phyloP scores from a whole-genome alignment of 2,888 invertebrate genomes.

The Drosophila neutralis region DNA sequence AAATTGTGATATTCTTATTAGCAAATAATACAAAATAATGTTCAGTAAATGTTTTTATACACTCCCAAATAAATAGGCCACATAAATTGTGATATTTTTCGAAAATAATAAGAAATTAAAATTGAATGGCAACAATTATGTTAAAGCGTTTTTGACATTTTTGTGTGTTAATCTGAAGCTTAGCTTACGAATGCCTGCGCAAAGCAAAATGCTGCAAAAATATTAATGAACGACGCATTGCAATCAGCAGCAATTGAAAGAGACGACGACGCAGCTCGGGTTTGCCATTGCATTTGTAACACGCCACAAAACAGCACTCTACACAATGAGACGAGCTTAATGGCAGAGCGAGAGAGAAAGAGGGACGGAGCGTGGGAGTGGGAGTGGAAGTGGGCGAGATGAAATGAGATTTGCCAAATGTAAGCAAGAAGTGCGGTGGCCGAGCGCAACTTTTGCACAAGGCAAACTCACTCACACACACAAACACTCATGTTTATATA shows the following conservation, averaged over 20 bases:
- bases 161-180: slow-evolving; percentile 25
- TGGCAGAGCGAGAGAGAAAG: slow-evolving; percentile 5
- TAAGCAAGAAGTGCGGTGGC: slow-evolving; percentile 16
- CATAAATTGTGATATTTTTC: background rate
- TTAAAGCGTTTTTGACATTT: slow-evolving; percentile 1
- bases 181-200: slow-evolving; percentile 19
- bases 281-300: slow-evolving; percentile 35
- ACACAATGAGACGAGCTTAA: slow-evolving; percentile 38
- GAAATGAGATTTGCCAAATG: slow-evolving; percentile 43
- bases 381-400: slow-evolving; percentile 6
- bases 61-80: background rate
- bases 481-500: background rate
- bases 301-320: slow-evolving; percentile 42
- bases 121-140: background rate
- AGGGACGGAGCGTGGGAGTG: background rate
- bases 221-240: slow-evolving; percentile 44
- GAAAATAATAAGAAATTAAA: background rate
- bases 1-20: background rate
- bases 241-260: slow-evolving; percentile 53
- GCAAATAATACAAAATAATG: background rate
- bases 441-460: background rate
- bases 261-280: slow-evolving; percentile 22
- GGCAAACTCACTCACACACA: slow-evolving; percentile 8
- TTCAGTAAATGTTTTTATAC: background rate
- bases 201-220: slow-evolving; percentile 10